Evolutionary conservation across 2,797 vertebrate genomes (phyloP).

Genomic region (Oreonectes daqikongensis): DNA sequence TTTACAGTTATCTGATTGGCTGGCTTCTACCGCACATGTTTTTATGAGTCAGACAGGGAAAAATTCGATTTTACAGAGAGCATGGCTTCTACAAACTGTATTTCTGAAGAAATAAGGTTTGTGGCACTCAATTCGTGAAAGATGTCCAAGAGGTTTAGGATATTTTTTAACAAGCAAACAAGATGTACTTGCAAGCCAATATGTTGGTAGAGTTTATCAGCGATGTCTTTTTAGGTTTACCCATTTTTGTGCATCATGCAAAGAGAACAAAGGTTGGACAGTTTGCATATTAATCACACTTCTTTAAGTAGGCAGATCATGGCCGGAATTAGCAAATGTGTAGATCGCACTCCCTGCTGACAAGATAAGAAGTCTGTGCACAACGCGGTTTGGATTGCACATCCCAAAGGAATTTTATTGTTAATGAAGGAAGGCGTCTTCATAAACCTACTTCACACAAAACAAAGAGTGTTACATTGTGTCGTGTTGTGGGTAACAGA

Average conservation of each 20-base stretch:
- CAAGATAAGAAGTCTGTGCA: background rate
- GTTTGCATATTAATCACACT: background rate
- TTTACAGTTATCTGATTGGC: background rate
- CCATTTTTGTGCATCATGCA: background rate
- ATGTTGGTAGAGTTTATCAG: background rate
- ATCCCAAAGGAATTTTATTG: background rate
- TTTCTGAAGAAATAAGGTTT: background rate
- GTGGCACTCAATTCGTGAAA: background rate
- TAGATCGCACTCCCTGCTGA: background rate
- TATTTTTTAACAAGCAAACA: background rate
- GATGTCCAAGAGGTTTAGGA: background rate
- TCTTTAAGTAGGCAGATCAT: background rate
- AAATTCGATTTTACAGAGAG: background rate
- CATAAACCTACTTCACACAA: background rate
- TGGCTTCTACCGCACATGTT: background rate
- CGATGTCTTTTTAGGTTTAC: background rate
- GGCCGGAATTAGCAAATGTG: background rate
- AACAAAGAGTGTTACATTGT: slow-evolving; percentile 13
- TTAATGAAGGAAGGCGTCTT: background rate
- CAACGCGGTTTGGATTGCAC: background rate
- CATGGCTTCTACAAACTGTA: background rate
- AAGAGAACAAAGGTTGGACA: background rate
- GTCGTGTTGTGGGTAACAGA: background rate
- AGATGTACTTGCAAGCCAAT: background rate
- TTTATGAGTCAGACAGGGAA: background rate